phyloP scores from a whole-genome alignment of 2,888 invertebrate species.

The Cephus sareptanus region DNA sequence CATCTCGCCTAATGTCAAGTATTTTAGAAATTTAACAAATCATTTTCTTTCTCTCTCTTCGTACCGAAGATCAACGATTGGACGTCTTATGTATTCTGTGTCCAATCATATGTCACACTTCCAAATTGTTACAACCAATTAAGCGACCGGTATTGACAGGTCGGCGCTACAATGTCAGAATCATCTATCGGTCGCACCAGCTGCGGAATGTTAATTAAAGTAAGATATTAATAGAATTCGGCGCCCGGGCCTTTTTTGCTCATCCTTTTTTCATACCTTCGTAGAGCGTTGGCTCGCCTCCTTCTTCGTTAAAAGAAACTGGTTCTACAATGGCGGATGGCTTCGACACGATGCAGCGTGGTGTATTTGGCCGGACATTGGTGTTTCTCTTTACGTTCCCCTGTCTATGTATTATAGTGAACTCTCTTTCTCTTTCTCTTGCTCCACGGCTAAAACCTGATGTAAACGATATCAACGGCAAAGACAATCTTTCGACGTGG shows the following conservation, averaged over 20 bases:
- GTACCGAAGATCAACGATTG: background rate
- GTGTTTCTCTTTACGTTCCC: background rate
- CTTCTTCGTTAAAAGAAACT: constrained; percentile 43
- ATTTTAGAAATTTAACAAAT: background rate
- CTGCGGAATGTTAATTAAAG: background rate
- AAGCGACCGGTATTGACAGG: background rate
- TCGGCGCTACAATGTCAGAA: background rate
- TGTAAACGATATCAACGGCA: background rate
- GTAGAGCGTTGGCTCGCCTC: constrained; percentile 29
- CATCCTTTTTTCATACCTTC: constrained; percentile 28
- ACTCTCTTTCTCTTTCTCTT: background rate
- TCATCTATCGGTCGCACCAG: background rate
- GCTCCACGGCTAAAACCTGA: background rate
- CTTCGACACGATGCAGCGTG: constrained; percentile 52
- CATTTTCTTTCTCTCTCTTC: background rate
- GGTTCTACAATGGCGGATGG: constrained; percentile 50
- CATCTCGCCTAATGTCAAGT: background rate
- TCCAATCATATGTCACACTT: background rate
- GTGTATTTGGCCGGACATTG: background rate
- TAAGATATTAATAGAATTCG: constrained; percentile 25
- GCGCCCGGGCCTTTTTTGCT: constrained; percentile 26
- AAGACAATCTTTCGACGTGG: background rate
- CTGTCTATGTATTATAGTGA: background rate
- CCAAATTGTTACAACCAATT: background rate
- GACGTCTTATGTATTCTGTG: background rate